Conservation (phyloP, 2,888 invertebrate species). For the Heliconius aoede region DNA sequence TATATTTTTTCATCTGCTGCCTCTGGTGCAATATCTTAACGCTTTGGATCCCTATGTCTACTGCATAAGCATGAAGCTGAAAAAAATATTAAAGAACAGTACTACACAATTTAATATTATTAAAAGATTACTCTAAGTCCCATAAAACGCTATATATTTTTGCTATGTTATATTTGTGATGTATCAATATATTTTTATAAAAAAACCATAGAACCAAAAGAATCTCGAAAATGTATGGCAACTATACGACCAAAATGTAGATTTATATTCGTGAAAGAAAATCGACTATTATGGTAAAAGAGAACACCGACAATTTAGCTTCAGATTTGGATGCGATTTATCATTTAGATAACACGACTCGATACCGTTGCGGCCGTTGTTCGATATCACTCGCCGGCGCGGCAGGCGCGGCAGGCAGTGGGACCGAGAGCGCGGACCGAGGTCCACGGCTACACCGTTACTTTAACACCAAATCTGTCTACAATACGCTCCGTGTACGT, state of each 20-base stretch:
- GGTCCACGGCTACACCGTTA: conserved; percentile 55
- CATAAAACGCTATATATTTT: no score
- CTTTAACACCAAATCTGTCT: conserved; percentile 80
- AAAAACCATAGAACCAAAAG: background rate
- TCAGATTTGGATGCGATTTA: conserved; percentile 43
- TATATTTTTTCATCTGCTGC: no score
- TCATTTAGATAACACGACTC: conserved; percentile 65
- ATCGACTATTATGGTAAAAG: background rate
- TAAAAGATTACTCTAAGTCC: no score
- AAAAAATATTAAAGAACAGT: no score
- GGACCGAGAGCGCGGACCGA: conserved; percentile 57
- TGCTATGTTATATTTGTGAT: no score
- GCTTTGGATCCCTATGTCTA: no score
- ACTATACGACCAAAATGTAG: background rate
- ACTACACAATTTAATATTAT: no score
- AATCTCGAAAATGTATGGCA: background rate
- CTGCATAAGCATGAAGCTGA: no score
- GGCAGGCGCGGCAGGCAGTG: no score
- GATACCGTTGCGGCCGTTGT: conserved; percentile 74
- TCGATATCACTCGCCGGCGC: conserved; percentile 64
- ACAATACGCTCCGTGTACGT: conserved; percentile 72
- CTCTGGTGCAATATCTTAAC: no score
- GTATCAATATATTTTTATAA: no score
- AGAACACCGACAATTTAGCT: conserved; percentile 11
- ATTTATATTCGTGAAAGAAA: background rate